Base-by-base conservation (phyloP, 2,888 invertebrate genomes). In the Trichogramma evanescens region DNA sequence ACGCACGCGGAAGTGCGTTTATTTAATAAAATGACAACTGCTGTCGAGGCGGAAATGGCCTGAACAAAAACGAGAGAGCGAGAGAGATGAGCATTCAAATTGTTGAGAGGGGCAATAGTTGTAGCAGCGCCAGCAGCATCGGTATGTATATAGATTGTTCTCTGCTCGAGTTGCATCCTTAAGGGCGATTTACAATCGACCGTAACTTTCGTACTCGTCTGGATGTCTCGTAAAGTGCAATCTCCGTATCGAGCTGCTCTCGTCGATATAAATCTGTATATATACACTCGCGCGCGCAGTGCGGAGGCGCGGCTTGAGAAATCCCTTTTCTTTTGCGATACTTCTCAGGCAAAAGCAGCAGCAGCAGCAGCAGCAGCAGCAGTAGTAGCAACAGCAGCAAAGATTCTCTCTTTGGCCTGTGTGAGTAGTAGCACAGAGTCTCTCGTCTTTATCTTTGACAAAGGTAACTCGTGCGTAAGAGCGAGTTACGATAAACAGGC, bases 201-300 rank as follows among this genome's bases (percentile, higher is more conserved):
- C 58, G 63, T 61, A 63, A 63, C 56, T 63, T 56, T 51, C 44
- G 38, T 54, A 44, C 63, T 56, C 61, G 60, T 61, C 63, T 45
- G 45, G 63, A 63, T 63, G 63, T 63, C 61, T 63, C 63, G 61
- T 63, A 63, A 63, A 63, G 56, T 61, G 56, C 61, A 60, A 63
- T 63, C 58, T 58, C 58, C 53, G 50, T n/a, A 10, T n/a, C 26
- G 2, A 3, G 26, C 26, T 26, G 26, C 26, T 26, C 26, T 26
- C 26, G 26, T 26, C 26, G 26, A 26, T 26, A 26, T 26, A 26
- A 26, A 5, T 41, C 3, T 49, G n/a, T 9, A 5, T 7, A 43
- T 10, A 4, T 5, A 8, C 48, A 10, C 13, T 10, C 26, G 26
- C 26, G 43, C 10, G 8, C 3, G 8, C 38, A 26, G 10, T 8